These are phyloP conservation scores for Orientallactaga bullata DNA, from an alignment of 2,113 vertebrate genomes.

Conservation along the genomic window DNA sequence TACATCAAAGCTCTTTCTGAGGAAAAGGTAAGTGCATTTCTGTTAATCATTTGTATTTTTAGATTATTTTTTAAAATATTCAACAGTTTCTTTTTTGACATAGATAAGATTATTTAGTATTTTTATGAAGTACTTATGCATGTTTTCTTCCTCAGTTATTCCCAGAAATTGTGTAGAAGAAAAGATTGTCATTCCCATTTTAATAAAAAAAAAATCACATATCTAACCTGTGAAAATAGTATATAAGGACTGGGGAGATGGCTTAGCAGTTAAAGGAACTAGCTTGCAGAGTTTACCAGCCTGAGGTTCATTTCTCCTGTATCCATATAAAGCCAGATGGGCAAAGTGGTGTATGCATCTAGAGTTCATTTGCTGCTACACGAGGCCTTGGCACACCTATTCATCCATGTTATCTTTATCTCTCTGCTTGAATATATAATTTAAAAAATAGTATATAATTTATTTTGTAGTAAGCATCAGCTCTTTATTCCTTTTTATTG, in stretches of 20 bases:
- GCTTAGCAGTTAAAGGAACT: no score
- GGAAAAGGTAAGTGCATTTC: conserved; percentile 85
- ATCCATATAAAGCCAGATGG: no score
- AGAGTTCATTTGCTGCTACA: no score
- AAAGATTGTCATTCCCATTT: background rate
- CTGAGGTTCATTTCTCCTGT: no score
- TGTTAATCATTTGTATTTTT: background rate
- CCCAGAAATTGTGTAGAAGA: background rate
- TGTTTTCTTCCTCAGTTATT: background rate
- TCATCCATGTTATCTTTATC: no score
- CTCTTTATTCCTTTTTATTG: background rate
- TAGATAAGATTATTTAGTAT: background rate
- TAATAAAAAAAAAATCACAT: background rate
- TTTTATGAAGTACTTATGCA: background rate
- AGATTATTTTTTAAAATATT: conserved; percentile 7
- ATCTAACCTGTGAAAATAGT: background rate
- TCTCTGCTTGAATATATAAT: background rate
- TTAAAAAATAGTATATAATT: no score
- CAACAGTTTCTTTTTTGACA: background rate
- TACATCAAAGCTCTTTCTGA: conserved; percentile 90
- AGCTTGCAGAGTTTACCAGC: no score
- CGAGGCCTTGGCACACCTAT: no score
- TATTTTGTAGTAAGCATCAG: background rate
- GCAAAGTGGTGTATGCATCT: no score
- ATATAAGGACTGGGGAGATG: no score